Base-by-base conservation (phyloP, 1,140 invertebrate genomes). In the Ooceraea biroi region DNA sequence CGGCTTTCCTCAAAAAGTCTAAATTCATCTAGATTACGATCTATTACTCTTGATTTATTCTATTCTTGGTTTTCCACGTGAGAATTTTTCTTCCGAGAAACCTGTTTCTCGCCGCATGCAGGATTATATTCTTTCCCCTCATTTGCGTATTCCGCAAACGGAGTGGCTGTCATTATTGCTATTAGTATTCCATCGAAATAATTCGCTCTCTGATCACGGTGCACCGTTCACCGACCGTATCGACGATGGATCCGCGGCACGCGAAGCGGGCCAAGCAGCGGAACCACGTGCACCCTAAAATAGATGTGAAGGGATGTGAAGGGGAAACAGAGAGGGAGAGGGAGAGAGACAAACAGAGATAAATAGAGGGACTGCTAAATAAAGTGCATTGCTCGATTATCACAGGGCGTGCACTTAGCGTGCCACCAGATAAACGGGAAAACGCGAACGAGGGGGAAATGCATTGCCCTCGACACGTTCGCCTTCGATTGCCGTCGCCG, bases 211-310 rank as follows among this genome's bases (percentile, higher is more conserved):
- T 41, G 46, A 77, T 77, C n/a, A 27, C 36, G 8, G 36, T 7
- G 63, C 63, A 36, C 4, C 61, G 61, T 41, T 41, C n/a, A n/a
- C n/a, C n/a, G n/a, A 77, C 61, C 52, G 52, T n/a, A n/a, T 77
- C 17, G 74, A 77, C 46, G 60, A 77, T 77, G 48, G 52, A 61
- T 66, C 60, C 22, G 74, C 60, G 73, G 46, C 46, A n/a, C 44
- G 44, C 58, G 48, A 77, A 27, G 27, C 36, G 61, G 66, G 17
- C 27, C 41, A 48, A 36, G 57, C 17, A 12, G 11, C 12, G 25
- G 41, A 27, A 52, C 4, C 60, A 30, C 44, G 61, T 48, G 61
- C 69, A 36, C 44, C 55, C 84, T 76, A 85, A 84, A 87, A 87
- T 87, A 86, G 77, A 52, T 22, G 55, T 10, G 3, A 4, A 41